Conservation (phyloP, 2,888 invertebrate genomes). For the Cecidostiba fungosa region DNA sequence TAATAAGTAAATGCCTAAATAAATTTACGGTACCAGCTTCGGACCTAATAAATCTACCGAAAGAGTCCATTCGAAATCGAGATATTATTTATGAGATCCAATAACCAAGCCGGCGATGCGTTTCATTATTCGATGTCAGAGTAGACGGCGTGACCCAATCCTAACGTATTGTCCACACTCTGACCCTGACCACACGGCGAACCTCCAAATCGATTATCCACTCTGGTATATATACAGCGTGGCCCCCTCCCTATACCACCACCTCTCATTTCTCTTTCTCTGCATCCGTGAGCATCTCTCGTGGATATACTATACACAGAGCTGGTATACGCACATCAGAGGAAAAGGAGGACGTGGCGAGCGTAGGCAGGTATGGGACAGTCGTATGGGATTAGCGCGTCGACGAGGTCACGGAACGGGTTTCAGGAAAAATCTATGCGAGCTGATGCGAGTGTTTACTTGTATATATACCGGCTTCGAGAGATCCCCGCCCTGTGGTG, state of each 20-base stretch:
- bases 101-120: not conserved
- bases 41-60: not conserved
- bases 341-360: conserved; percentile 44
- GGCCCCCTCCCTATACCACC: conserved; percentile 27
- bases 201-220: conserved; percentile 29
- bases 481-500: conserved; percentile 63
- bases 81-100: not conserved
- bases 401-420: conserved; percentile 74
- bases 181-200: conserved; percentile 15
- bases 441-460: conserved; percentile 57
- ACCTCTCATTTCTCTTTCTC: conserved; percentile 47
- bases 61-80: not conserved
- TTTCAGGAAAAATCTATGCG: conserved; percentile 73
- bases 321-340: not conserved
- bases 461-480: conserved; percentile 52
- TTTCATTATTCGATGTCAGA: conserved; percentile 2
- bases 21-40: too few species aligned
- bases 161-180: not conserved
- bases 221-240: not conserved
- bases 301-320: not conserved
- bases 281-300: conserved; percentile 12
- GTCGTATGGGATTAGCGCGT: conserved; percentile 67
- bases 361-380: conserved; percentile 66
- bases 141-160: not conserved
- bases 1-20: too few species aligned